Evolutionary conservation across 92 coral and sea anemone species (phyloP).

Genomic region (Nematostella vectensis): DNA sequence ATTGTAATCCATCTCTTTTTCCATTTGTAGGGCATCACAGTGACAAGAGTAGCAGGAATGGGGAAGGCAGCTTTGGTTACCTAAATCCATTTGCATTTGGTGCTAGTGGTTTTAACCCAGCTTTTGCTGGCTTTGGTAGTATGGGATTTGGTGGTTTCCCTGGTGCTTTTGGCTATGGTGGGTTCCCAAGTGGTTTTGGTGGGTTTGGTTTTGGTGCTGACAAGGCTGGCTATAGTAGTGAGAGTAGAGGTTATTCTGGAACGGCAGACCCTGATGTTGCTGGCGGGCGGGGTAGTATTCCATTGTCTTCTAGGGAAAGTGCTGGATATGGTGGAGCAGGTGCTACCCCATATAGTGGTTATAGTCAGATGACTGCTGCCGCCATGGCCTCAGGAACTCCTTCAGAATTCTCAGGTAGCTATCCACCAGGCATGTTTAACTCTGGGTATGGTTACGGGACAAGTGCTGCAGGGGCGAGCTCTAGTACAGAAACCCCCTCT

Average conservation of each 20-base stretch:
- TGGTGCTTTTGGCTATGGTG: constrained; percentile 64
- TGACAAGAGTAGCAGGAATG: constrained; percentile 35
- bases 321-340: constrained; percentile 28
- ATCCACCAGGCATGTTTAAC: constrained; percentile 8
- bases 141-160: constrained; percentile 57
- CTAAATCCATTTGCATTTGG: constrained; percentile 40
- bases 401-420: constrained; percentile 7
- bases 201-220: constrained; percentile 55
- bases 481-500: constrained; percentile 12
- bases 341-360: constrained; percentile 22
- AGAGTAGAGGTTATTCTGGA: constrained; percentile 17
- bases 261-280: constrained; percentile 11
- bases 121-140: constrained; percentile 59
- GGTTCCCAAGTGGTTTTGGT: constrained; percentile 53
- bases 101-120: constrained; percentile 53
- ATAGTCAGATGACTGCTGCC: constrained; percentile 30
- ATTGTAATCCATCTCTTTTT: too few species aligned
- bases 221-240: constrained; percentile 29
- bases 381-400: constrained; percentile 35
- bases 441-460: constrained; percentile 38
- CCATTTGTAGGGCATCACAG: constrained; percentile 30
- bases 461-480: constrained; percentile 12
- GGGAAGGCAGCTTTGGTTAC: constrained; percentile 28
- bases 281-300: constrained; percentile 6
- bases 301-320: constrained; percentile 1